Conservation (phyloP, 2,113 vertebrate genomes). For the Tapirus terrestris region DNA sequence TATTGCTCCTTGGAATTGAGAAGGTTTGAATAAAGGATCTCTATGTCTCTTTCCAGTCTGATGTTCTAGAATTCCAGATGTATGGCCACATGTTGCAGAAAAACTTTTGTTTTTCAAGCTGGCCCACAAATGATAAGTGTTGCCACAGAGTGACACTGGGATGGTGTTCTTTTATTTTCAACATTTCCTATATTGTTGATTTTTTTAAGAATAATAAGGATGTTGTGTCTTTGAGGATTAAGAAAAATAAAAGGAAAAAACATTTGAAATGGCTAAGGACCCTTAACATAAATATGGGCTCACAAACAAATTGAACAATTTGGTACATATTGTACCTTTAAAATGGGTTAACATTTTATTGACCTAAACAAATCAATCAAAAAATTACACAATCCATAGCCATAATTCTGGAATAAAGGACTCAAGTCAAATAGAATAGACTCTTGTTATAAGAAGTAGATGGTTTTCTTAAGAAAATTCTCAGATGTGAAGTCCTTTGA, state of each 20-base stretch:
- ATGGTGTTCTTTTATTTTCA: neutral
- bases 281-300: neutral
- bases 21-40: neutral
- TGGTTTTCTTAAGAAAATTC: neutral
- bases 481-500: neutral
- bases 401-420: neutral
- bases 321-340: neutral
- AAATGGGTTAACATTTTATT: neutral
- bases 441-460: neutral
- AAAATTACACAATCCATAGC: neutral
- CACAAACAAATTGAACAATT: neutral
- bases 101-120: neutral
- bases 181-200: neutral
- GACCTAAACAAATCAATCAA: neutral
- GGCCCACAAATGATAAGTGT: neutral
- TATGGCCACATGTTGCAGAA: neutral
- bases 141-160: neutral
- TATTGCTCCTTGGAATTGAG: neutral
- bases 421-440: neutral
- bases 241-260: neutral
- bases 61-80: neutral
- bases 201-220: neutral
- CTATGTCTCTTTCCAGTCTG: neutral
- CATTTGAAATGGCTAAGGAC: neutral
- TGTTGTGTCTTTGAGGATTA: constrained; percentile 30